Percentiles rank a stretch among this genome's conserved stretches.
Conservation (phyloP, 2,797 vertebrate species). For the Peromyscus nudipes region DNA sequence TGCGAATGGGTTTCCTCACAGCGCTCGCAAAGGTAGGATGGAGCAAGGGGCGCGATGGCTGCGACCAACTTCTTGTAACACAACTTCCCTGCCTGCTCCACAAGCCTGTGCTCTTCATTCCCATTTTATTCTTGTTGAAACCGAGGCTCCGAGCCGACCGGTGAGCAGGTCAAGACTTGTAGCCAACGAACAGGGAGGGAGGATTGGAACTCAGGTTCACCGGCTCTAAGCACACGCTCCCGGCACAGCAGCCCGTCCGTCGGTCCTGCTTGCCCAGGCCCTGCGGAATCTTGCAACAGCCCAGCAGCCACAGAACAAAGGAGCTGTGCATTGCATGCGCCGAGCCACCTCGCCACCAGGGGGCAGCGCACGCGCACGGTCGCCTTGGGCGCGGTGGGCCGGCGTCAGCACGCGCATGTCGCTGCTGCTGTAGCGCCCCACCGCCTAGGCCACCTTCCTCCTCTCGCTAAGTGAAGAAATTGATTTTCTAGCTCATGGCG, state of each 20-base stretch:
- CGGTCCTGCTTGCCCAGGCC: background rate
- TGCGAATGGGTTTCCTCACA: background rate
- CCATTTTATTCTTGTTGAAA: constrained; percentile 13
- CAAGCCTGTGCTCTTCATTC: background rate
- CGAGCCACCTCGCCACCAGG: constrained; percentile 64
- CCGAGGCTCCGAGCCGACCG: constrained; percentile 27
- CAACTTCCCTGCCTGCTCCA: background rate
- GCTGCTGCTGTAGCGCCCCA: background rate
- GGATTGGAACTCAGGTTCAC: constrained; percentile 49
- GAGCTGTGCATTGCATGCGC: fast-evolving
- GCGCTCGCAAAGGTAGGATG: background rate
- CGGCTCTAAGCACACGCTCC: background rate
- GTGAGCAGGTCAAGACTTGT: background rate
- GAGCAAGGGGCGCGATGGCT: no score
- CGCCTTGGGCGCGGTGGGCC: background rate
- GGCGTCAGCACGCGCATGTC: background rate
- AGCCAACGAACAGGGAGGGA: background rate
- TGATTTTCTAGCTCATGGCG: background rate
- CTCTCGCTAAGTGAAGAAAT: background rate
- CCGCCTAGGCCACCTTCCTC: background rate
- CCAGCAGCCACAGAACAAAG: constrained; percentile 66
- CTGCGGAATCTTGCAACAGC: constrained; percentile 48
- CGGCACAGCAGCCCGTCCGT: background rate
- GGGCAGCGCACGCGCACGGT: constrained; percentile 31
- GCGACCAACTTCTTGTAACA: background rate